Evolutionary conservation across 2,888 invertebrate species (phyloP).

Genomic region (Macrophya alboannulata): DNA sequence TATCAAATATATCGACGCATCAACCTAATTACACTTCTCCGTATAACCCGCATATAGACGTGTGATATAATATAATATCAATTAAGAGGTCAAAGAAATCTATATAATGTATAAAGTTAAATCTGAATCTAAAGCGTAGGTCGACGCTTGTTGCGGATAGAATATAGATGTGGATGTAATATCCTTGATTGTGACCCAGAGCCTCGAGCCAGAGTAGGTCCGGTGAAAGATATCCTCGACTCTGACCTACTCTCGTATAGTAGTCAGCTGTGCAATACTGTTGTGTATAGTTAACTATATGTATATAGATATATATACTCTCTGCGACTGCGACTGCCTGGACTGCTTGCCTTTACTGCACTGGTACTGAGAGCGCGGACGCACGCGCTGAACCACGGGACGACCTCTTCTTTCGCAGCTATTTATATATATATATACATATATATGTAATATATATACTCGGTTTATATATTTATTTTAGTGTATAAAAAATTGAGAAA

Average conservation of each 20-base stretch:
- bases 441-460: not conserved
- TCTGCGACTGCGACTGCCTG: not conserved
- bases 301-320: not conserved
- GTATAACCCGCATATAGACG: not conserved
- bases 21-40: too few relatives aligned
- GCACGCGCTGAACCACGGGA: not conserved
- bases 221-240: conserved; percentile 56
- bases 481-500: too few relatives aligned
- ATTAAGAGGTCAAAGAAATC: not conserved
- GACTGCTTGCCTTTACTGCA: not conserved
- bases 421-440: too few relatives aligned
- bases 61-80: not conserved
- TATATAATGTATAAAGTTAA: not conserved
- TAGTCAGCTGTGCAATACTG: conserved; percentile 35
- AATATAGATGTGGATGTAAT: conserved; percentile 26
- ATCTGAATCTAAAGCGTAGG: not conserved
- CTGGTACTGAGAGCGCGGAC: not conserved
- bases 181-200: conserved; percentile 56
- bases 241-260: conserved; percentile 52
- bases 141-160: conserved; percentile 7
- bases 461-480: not conserved
- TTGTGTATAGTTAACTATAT: not conserved
- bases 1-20: too few relatives aligned
- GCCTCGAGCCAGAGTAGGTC: conserved; percentile 53
- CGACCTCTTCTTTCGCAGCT: not conserved